Percentiles rank a stretch among this genome's conserved stretches.
These are phyloP conservation scores for Ptilorrhoa leucosticta DNA, from an alignment of 2,113 vertebrate genomes.

Conservation along the genomic window DNA sequence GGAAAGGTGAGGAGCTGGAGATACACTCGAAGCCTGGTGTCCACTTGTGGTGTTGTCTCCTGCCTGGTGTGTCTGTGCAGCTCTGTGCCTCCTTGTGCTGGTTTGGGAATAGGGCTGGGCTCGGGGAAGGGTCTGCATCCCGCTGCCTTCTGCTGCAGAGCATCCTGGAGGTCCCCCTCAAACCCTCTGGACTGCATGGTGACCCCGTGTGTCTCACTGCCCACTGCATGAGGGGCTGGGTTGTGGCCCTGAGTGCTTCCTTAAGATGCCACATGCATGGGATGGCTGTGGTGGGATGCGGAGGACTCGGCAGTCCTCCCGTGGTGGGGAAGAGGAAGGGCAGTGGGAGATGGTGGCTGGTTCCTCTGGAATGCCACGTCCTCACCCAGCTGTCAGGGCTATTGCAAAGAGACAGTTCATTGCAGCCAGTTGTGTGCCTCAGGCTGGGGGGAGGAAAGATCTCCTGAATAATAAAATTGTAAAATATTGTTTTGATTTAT, in stretches of 20 bases:
- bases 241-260: neutral
- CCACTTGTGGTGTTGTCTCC: neutral
- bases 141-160: neutral
- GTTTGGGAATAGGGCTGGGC: neutral
- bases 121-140: neutral
- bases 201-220: accelerated
- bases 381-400: neutral
- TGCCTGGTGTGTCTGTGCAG: neutral
- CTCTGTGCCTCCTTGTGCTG: neutral
- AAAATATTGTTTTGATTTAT: constrained; percentile 71
- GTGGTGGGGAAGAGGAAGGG: neutral
- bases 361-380: neutral
- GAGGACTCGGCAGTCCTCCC: accelerated
- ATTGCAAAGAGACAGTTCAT: neutral
- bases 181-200: neutral
- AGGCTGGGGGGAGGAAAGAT: neutral
- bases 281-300: neutral
- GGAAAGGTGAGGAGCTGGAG: neutral
- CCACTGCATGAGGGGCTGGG: accelerated
- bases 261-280: accelerated
- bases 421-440: neutral
- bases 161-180: neutral
- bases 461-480: constrained; percentile 61
- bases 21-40: accelerated
- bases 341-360: neutral